Evolutionary conservation across 2,888 invertebrate genomes (phyloP), one percentile per base, ranked within the genome.

Genomic region (Noctua comes): DNA sequence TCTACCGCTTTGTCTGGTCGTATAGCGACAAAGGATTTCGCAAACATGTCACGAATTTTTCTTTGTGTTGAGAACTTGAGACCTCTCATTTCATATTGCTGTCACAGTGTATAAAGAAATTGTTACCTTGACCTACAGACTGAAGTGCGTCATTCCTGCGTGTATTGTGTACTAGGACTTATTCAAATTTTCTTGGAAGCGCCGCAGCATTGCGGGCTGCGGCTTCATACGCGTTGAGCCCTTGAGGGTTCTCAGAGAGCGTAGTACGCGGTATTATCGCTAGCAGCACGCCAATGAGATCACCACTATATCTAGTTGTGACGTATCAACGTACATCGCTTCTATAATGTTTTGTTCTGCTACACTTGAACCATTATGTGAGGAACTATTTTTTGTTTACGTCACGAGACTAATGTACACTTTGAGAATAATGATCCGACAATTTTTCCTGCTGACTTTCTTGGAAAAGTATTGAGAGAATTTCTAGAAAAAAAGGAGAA

Each of bases 291-390:
- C 86, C 88, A 90, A 92, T 96, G 96, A 96, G 95, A 95, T 96
- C 96, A 96, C 92, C 95, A 91, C 95, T 96, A 96, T 95, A 95
- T 93, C 93, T 93, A 95, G 93, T 92, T 91, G 93, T 96, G 95
- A 96, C 96, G 96, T 95, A 89, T 86, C 89, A 80, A 74, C 87
- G 86, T 87, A 88, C 89, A 88, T 85, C 86, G 83, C 88, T 87
- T 85, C 83, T 89, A 86, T 89, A 89, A 90, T 90, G 87, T 88
- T 87, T 89, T 88, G 88, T 90, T 89, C 90, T 87, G 83, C 84
- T 87, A 88, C 88, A 88, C 79, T 86, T 85, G 74, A 82, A 79
- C 82, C 57, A 88, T 84, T 88, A 85, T 87, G 88, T 78, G 82
- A 87, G 82, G 70, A 76, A 81, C 73, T 16, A 74, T 68, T 73